A percentile compares a stretch with the other conserved stretches of the same genome.
phyloP scores from a whole-genome alignment of 2,113 vertebrate species.

The Spermophilus dauricus region DNA sequence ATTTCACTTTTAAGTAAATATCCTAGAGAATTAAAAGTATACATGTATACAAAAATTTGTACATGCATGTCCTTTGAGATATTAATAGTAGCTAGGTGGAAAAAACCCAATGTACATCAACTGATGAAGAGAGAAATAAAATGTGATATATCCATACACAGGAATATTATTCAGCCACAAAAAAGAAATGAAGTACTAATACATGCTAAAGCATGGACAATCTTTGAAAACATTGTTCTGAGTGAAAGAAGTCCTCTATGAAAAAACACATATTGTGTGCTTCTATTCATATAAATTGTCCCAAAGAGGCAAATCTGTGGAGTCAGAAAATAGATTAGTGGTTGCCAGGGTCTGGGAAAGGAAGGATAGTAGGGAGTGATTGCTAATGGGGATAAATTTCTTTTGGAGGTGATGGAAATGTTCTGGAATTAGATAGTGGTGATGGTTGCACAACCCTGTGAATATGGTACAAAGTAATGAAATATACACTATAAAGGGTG shows the following conservation, averaged over 20 bases:
- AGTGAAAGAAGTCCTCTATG: background rate
- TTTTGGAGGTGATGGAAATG: background rate
- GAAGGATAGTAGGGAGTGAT: background rate
- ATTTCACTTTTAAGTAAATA: background rate
- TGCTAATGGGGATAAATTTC: background rate
- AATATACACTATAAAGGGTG: background rate
- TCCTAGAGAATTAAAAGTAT: constrained; percentile 22
- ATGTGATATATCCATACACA: background rate
- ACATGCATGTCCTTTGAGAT: background rate
- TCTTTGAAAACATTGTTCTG: background rate
- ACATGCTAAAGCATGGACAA: background rate
- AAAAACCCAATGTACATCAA: background rate
- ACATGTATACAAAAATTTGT: background rate
- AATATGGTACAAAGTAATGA: background rate
- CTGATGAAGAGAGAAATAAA: background rate
- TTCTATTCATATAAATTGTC: background rate
- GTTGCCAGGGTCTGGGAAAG: background rate
- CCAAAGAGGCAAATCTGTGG: background rate
- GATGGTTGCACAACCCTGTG: background rate
- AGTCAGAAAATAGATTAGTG: background rate
- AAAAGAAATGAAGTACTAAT: background rate
- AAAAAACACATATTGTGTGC: background rate
- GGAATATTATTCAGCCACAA: background rate
- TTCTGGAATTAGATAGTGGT: background rate
- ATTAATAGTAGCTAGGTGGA: background rate